Evolutionary conservation across 1,140 invertebrate genomes (phyloP).

Genomic region (Ceratoteleas bidentatus): DNA sequence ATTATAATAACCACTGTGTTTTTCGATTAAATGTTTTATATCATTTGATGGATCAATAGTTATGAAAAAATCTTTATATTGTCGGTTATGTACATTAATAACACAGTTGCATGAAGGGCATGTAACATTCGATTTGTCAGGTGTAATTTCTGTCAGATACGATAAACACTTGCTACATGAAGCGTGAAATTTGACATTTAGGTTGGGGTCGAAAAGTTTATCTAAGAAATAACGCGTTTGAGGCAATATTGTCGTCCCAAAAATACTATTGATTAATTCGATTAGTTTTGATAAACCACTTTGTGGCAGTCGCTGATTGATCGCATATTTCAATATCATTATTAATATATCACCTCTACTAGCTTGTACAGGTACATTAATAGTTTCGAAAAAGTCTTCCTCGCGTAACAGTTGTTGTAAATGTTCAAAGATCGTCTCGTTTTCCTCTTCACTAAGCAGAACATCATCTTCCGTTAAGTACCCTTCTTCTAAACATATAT

Average conservation of each 20-base stretch:
- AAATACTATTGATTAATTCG: neutral
- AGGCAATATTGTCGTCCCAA: neutral
- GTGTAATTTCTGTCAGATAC: neutral
- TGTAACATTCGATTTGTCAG: neutral
- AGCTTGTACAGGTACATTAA: neutral
- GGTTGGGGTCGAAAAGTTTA: neutral
- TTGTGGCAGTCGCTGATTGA: neutral
- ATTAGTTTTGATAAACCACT: neutral
- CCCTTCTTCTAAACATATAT: neutral
- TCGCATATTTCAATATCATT: neutral
- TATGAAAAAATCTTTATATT: neutral
- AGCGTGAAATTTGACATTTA: neutral
- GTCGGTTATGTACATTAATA: neutral
- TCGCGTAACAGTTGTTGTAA: neutral
- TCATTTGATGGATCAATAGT: neutral
- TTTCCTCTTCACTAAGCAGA: neutral
- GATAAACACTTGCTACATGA: neutral
- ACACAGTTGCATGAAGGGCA: slow-evolving; percentile 1
- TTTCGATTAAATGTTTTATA: neutral
- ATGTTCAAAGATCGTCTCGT: neutral
- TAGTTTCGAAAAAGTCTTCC: neutral
- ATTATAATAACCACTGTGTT: neutral
- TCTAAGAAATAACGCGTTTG: neutral
- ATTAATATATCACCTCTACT: neutral
- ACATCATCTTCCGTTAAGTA: neutral